Base-by-base conservation (phyloP, 2,113 vertebrate species). In the Synodontis membranacea region DNA sequence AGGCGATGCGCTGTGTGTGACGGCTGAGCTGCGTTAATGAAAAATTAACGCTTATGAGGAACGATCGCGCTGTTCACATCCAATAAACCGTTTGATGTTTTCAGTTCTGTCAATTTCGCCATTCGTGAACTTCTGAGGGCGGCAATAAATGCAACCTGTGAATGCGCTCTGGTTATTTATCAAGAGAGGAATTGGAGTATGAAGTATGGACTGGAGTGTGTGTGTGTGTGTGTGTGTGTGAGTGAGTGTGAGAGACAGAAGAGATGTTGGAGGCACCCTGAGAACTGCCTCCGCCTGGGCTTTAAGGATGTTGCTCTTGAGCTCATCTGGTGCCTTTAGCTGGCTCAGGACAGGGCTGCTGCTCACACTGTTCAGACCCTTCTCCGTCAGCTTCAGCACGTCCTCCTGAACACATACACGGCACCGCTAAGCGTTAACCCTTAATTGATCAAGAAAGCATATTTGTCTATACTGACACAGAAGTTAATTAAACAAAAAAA, bases 251-350 rank as follows among this genome's bases (percentile, higher is more conserved):
- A 1, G 60, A n/a, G n/a, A n/a, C n/a, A n/a, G n/a, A n/a, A n/a
- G n/a, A 8, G 10, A 54, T 60, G 64, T 34, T 1, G 42, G 4
- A 4, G 19, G 93, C 91, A 98, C 97, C 96, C 96, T 97, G 74
- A 96, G 90, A 0, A 93, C 94, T 68, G 96, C 96, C 91, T 98
- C 97, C 0, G 91, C 96, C 88, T 97, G 97, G 56, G 97, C 97
- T 90, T 99, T 98, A 76, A 98, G 92, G 93, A 98, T 97, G 92
- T 98, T 99, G 91, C 98, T 99, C 91, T 99, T 99, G 87, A 97
- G 94, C 88, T 97, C 96, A 79, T 95, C 94, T 70, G 96, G 95
- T 84, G 93, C 88, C 90, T 93, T 94, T 5, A 92, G 60, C 0
- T 94, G 91, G 88, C 93, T 90, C 75, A 90, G 0, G 0, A 89